Base-by-base conservation (phyloP, 1,140 invertebrate species). In the Diuraphis noxia region DNA sequence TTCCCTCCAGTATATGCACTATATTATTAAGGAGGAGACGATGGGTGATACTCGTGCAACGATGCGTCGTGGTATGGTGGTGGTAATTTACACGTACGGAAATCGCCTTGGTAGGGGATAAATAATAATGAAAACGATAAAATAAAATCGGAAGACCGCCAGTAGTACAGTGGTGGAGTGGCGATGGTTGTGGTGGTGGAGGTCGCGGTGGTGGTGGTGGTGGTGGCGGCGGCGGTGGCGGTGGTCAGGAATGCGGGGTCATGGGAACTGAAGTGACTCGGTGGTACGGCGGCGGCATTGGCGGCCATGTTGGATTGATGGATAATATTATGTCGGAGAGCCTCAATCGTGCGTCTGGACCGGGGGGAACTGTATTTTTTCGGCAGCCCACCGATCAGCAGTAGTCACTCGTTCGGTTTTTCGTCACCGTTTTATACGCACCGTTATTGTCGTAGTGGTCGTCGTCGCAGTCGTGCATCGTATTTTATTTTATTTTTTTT, bases 271-370 rank as follows among this genome's bases (percentile, higher is more conserved):
- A 91, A 91, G 72, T 91, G 72, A 82, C 89, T 91, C 89, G 89
- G 72, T 81, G 72, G 88, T 79, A 49, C 88, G 88, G 72, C 41
- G 56, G 34, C 46, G 89, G 88, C 72, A 43, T 30, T 21, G 72
- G 77, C 89, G 89, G 89, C 89, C 89, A 91, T 91, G 89, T 91
- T 91, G 89, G n/a, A 91, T 91, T 91, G 89, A 91, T 91, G 89
- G 89, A 91, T 82, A 91, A 82, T 91, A 88, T 91, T 82, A 82
- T 82, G 77, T 91, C 89, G 89, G 89, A 82, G 89, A 82, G 89
- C 89, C 86, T 91, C 89, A 91, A 91, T 91, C 89, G 89, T 91
- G 56, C 56, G 63, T 91, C 77, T 91, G 89, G 89, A 91, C 89
- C 89, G 89, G 89, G 34, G 41, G 89, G 77, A 91, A 91, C 89